These are phyloP conservation scores for Ceratina japonica DNA, from an alignment of 1,140 invertebrate species.

Conservation along the genomic window DNA sequence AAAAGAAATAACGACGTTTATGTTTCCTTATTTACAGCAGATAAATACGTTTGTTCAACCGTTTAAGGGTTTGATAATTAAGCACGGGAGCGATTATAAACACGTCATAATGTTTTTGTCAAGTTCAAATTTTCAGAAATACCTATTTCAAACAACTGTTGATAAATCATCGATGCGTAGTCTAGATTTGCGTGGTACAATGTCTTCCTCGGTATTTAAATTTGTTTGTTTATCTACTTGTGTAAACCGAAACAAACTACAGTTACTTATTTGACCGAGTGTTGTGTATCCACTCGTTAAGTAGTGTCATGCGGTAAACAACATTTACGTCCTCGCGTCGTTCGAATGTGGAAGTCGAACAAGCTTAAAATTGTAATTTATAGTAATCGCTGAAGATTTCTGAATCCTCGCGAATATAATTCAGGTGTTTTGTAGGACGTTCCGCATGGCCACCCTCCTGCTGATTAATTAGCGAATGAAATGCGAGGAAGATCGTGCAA, in stretches of 20 bases:
- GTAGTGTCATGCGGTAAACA: constrained; percentile 32
- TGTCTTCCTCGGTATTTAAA: constrained; percentile 10
- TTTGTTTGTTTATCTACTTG: constrained; percentile 13
- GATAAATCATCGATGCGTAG: constrained; percentile 2
- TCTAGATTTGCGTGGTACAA: neutral
- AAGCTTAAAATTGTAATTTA: constrained; percentile 27
- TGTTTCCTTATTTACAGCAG: neutral
- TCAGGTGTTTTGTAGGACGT: constrained; percentile 50
- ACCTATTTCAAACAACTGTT: neutral
- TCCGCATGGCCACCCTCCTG: constrained; percentile 45
- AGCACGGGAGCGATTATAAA: neutral
- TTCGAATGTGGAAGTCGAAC: neutral
- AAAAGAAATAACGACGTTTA: no score
- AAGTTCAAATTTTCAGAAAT: neutral
- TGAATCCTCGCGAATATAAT: constrained; percentile 29
- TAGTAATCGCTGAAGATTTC: constrained; percentile 24
- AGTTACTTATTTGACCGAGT: constrained; percentile 30
- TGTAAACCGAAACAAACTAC: constrained; percentile 6
- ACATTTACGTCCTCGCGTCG: constrained; percentile 18
- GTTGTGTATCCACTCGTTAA: constrained; percentile 38
- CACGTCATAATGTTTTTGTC: neutral
- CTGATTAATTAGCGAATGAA: constrained; percentile 46
- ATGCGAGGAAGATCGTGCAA: constrained; percentile 9
- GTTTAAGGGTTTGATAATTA: neutral
- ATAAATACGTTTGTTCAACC: neutral